Evolutionary conservation across 2,888 invertebrate genomes (phyloP).

Genomic region (Melinaea marsaeus): DNA sequence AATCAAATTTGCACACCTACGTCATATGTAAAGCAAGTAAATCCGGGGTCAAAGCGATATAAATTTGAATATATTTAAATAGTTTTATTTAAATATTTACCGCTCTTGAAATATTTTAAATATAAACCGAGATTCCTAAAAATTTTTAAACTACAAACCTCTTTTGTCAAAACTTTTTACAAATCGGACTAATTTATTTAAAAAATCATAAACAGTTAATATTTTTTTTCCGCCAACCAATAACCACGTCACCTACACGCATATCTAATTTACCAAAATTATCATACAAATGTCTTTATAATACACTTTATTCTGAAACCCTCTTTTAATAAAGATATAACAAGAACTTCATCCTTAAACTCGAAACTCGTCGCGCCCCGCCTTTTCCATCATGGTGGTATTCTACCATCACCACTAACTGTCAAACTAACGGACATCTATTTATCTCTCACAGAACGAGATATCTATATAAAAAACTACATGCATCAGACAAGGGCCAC

Average conservation of each 20-base stretch:
- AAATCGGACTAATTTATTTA: no score
- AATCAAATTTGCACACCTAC: no score
- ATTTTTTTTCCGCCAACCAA: no score
- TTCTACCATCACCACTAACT: constrained; percentile 53
- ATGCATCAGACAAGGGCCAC: constrained; percentile 68
- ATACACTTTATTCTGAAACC: constrained; percentile 4
- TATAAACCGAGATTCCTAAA: no score
- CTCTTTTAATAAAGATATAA: constrained; percentile 6
- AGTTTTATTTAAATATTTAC: no score
- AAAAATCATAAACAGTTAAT: no score
- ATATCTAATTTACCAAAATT: background rate
- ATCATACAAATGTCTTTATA: background rate
- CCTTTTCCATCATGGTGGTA: constrained; percentile 76
- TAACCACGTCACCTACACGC: background rate
- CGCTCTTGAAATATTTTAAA: no score
- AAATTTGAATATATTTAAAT: no score
- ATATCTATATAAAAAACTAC: constrained; percentile 71
- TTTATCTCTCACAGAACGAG: constrained; percentile 70
- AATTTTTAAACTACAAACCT: no score
- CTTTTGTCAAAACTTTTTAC: no score
- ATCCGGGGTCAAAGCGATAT: no score
- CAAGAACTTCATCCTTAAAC: constrained; percentile 24
- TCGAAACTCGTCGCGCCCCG: constrained; percentile 49
- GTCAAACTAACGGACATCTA: constrained; percentile 65
- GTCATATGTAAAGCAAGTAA: no score